Percentiles rank a stretch among this genome's conserved stretches.
Conservation (phyloP, 2,888 invertebrate genomes). For the Galerucella pusilla region DNA sequence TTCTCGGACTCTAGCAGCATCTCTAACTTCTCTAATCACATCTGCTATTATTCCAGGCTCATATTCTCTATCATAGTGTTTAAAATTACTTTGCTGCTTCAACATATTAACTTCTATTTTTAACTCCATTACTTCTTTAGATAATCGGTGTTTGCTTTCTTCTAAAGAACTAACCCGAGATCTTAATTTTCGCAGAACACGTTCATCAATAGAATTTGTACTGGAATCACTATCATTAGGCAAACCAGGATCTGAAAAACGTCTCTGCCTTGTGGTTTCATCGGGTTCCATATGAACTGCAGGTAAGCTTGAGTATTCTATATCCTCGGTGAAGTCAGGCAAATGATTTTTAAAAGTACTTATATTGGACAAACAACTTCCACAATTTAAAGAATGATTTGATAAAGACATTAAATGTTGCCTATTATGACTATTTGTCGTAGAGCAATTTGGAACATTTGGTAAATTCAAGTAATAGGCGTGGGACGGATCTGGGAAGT, state of each 20-base stretch:
- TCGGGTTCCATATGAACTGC: slow-evolving; percentile 73
- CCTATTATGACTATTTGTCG: slow-evolving; percentile 58
- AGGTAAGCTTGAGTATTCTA: slow-evolving; percentile 75
- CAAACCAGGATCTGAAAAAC: slow-evolving; percentile 78
- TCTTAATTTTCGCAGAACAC: slow-evolving; percentile 73
- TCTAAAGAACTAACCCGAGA: slow-evolving; percentile 80
- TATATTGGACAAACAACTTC: slow-evolving; percentile 50
- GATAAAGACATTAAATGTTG: slow-evolving; percentile 76
- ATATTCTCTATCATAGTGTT: slow-evolving; percentile 66
- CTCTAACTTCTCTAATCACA: slow-evolving; percentile 78
- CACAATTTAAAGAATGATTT: slow-evolving; percentile 70
- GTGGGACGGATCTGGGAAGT: slow-evolving; percentile 51
- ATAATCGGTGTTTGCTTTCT: slow-evolving; percentile 79
- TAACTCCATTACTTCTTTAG: slow-evolving; percentile 79
- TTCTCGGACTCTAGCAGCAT: slow-evolving; percentile 77
- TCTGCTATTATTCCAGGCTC: slow-evolving; percentile 80
- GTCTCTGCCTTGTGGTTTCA: slow-evolving; percentile 66
- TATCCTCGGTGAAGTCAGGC: slow-evolving; percentile 49
- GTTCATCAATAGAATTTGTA: slow-evolving; percentile 71
- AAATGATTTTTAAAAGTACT: slow-evolving; percentile 49
- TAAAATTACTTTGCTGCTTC: slow-evolving; percentile 58
- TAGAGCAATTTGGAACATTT: slow-evolving; percentile 57
- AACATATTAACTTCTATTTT: slow-evolving; percentile 70
- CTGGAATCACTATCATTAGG: slow-evolving; percentile 63
- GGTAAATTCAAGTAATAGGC: slow-evolving; percentile 53